Evolutionary conservation across 2,113 vertebrate genomes (phyloP).

Genomic region (Megaceryle torquata): DNA sequence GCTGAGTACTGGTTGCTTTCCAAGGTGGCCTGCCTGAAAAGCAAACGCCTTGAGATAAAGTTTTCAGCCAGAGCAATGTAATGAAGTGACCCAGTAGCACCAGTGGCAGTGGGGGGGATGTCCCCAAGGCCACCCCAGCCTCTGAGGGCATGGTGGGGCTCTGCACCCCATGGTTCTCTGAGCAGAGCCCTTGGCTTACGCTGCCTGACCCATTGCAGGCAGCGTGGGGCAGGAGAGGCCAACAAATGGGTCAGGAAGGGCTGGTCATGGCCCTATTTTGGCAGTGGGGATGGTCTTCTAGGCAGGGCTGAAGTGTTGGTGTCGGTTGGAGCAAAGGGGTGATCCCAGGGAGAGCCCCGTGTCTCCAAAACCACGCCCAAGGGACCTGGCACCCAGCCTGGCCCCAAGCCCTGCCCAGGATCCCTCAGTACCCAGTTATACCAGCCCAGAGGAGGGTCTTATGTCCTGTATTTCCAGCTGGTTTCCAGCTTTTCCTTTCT

Average conservation of each 20-base stretch:
- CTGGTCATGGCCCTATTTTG: neutral
- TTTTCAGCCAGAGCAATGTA: neutral
- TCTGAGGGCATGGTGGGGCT: neutral
- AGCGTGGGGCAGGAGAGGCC: neutral
- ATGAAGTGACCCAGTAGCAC: neutral
- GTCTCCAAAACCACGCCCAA: neutral
- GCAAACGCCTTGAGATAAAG: neutral
- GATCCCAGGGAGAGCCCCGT: neutral
- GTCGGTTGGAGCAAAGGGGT: rapidly evolving
- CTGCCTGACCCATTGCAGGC: neutral
- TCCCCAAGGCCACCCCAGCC: neutral
- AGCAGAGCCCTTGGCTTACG: neutral
- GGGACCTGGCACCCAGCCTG: neutral
- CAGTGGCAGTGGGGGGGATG: neutral
- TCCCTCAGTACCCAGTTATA: neutral
- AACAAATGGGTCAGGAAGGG: neutral
- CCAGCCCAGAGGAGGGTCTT: neutral
- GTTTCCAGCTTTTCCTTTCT: neutral
- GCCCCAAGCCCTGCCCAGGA: neutral
- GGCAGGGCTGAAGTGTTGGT: neutral
- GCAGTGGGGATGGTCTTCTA: neutral
- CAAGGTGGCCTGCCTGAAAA: neutral
- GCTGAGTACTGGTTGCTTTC: neutral
- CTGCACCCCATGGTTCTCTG: rapidly evolving
- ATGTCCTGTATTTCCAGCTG: neutral